Base-by-base conservation (phyloP, 2,888 invertebrate species). In the Nomada lathburiana region DNA sequence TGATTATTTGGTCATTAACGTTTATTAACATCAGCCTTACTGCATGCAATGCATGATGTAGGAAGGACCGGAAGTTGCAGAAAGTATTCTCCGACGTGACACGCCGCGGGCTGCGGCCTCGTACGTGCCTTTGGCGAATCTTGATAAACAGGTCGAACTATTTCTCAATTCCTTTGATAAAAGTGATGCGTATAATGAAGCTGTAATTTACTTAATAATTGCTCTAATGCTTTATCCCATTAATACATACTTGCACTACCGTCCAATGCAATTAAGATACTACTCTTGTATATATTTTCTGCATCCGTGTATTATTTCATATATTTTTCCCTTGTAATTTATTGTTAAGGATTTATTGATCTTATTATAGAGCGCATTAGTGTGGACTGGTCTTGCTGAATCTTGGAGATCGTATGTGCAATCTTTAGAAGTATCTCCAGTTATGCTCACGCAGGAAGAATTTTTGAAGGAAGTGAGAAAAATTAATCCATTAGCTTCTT, bases 31-130 rank as follows among this genome's bases (percentile, higher is more conserved):
- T 91, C 92, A 92, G 93, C 92, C 92, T 93, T 93, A 93, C 93
- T 93, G 93, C 93, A 93, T 93, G 93, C 90, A 91, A 92, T 92
- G 93, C 93, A 93, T 93, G 93, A 92, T 92, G 91, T 93, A 93
- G 93, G 93, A 92, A 84, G 93, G 93, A 93, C 91, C 91, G 90
- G 93, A 92, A 91, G 91, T 92, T 89, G 92, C 91, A 88, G 93
- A 93, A 92, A 92, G 89, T 92, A 92, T 91, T 92, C 93, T 91
- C 87, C 93, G 91, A 90, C 92, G 92, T 91, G 92, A 93, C 90
- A 90, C 91, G 90, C 90, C 92, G 91, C 91, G 91, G 90, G 92
- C 92, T 90, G 92, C 91, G 93, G 92, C 93, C 90, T 91, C 90
- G 93, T 93, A 93, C 93, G 92, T 91, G 92, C 93, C 92, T 91